Evolutionary conservation across 2,888 invertebrate genomes (phyloP).

Genomic region (Altica lythri): DNA sequence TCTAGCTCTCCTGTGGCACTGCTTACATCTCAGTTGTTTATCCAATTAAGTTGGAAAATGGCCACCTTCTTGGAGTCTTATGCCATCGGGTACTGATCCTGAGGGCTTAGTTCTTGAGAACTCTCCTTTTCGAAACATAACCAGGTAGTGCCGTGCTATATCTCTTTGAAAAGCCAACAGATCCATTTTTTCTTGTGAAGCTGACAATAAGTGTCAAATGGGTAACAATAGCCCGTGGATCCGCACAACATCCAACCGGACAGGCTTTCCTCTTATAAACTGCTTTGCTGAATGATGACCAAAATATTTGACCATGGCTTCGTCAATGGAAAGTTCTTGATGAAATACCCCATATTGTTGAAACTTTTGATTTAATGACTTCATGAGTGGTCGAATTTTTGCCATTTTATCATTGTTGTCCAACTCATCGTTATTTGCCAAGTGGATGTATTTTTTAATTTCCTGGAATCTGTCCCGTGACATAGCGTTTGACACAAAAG

Average conservation of each 20-base stretch:
- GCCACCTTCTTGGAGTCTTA: too few species aligned
- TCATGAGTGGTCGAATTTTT: conserved; percentile 31
- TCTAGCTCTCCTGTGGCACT: too few species aligned
- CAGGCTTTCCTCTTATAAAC: conserved; percentile 40
- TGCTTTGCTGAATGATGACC: conserved; percentile 39
- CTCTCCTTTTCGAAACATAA: too few species aligned
- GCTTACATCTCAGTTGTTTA: too few species aligned
- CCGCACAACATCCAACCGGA: conserved; percentile 43
- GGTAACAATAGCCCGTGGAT: conserved; percentile 35
- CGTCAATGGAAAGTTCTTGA: conserved; percentile 38
- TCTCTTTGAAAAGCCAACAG: too few species aligned
- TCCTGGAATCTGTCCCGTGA: conserved; percentile 38
- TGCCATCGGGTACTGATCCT: too few species aligned
- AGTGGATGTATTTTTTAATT: conserved; percentile 33
- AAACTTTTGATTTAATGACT: conserved; percentile 35
- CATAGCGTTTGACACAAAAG: conserved; percentile 41
- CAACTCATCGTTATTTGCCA: conserved; percentile 32
- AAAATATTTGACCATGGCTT: conserved; percentile 42
- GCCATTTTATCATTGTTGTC: conserved; percentile 30
- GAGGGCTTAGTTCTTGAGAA: too few species aligned
- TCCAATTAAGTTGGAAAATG: too few species aligned
- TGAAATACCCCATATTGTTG: conserved; percentile 38
- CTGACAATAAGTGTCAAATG: not conserved
- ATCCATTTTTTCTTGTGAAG: too few species aligned
- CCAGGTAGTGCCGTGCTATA: too few species aligned